These are phyloP conservation scores for Synanthedon formicaeformis DNA, from an alignment of 2,888 invertebrate genomes.

Conservation along the genomic window DNA sequence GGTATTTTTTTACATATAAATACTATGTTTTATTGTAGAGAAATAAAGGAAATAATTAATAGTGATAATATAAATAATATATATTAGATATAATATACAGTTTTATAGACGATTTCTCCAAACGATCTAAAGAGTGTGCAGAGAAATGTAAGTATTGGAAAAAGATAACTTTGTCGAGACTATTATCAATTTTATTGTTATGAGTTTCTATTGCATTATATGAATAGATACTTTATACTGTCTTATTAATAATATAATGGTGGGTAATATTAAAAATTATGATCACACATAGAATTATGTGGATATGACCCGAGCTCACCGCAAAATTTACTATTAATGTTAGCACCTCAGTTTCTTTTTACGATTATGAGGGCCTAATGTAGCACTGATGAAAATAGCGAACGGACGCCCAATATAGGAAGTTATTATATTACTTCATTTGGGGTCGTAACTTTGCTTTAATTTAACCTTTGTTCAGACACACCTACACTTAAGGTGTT, in stretches of 20 bases:
- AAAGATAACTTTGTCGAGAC: no score
- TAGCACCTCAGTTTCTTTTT: slow-evolving; percentile 20
- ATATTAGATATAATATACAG: no score
- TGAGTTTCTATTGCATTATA: no score
- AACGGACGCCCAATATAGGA: slow-evolving; percentile 12
- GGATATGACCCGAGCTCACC: slow-evolving; percentile 15
- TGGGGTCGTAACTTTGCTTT: neutral
- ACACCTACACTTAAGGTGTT: neutral
- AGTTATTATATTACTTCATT: slow-evolving; percentile 6
- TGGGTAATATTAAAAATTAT: slow-evolving; percentile 28
- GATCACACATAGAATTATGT: slow-evolving; percentile 20
- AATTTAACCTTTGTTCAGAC: neutral
- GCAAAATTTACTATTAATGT: slow-evolving; percentile 23
- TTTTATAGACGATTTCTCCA: no score
- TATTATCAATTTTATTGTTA: no score
- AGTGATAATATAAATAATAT: no score
- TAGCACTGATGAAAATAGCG: slow-evolving; percentile 17
- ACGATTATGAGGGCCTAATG: slow-evolving; percentile 20
- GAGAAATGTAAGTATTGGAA: no score
- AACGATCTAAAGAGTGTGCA: no score
- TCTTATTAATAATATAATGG: slow-evolving; percentile 16
- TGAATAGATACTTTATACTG: neutral
- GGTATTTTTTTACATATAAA: no score
- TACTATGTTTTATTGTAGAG: no score
- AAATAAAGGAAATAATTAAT: no score